Evolutionary conservation across 1,140 invertebrate genomes (phyloP).

Genomic region (Vanessa atalanta): DNA sequence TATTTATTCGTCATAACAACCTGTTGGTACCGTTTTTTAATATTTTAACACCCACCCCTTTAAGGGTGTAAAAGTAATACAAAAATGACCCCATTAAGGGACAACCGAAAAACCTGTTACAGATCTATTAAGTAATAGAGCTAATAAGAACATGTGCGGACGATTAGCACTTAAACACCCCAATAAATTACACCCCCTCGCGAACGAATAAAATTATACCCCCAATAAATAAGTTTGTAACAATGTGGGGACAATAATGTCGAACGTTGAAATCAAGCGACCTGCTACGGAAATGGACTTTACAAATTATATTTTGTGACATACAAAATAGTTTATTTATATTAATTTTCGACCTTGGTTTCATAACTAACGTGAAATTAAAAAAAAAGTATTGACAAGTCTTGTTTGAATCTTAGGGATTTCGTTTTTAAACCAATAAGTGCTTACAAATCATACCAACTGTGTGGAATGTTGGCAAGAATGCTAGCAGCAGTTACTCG

Average conservation of each 20-base stretch:
- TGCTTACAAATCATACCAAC: too few relatives aligned
- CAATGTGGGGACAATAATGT: slow-evolving; percentile 28
- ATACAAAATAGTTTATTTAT: too few relatives aligned
- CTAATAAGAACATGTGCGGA: slow-evolving; percentile 26
- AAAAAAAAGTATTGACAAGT: too few relatives aligned
- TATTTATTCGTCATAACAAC: background rate
- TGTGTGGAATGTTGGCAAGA: too few relatives aligned
- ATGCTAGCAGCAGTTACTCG: too few relatives aligned
- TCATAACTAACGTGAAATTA: too few relatives aligned
- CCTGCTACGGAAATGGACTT: slow-evolving; percentile 30
- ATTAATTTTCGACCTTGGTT: too few relatives aligned
- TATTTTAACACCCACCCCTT: background rate
- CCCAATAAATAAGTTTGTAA: slow-evolving; percentile 34
- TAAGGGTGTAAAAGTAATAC: background rate
- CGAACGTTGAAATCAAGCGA: background rate
- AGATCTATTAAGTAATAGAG: slow-evolving; percentile 37
- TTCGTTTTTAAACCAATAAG: too few relatives aligned
- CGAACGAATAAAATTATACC: slow-evolving; percentile 13
- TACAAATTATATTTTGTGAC: background rate
- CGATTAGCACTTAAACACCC: slow-evolving; percentile 31
- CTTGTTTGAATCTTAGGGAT: too few relatives aligned
- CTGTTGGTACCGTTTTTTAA: background rate
- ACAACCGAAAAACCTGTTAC: slow-evolving; percentile 41
- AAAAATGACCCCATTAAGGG: slow-evolving; percentile 21
- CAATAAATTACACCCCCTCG: slow-evolving; percentile 29